These are phyloP conservation scores for Dendrolimus punctatus DNA, from an alignment of 1,140 invertebrate genomes.

Conservation along the genomic window DNA sequence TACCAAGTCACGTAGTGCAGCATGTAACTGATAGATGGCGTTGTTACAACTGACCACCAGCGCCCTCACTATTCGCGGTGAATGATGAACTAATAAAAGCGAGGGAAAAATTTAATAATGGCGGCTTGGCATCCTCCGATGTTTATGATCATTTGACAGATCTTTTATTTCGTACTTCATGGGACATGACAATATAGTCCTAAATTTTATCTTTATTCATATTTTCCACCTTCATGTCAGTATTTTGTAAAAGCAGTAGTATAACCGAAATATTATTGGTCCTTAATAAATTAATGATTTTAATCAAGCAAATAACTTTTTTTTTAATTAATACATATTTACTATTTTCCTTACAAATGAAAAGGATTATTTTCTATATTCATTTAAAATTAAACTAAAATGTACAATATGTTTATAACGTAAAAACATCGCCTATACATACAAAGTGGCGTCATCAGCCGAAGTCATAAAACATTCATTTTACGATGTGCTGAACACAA, in stretches of 20 bases:
- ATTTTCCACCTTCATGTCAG: too few relatives aligned
- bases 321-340: too few relatives aligned
- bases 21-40: conserved; percentile 41
- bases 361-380: too few relatives aligned
- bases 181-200: conserved; percentile 39
- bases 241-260: too few relatives aligned
- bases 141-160: conserved; percentile 66
- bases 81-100: conserved; percentile 8
- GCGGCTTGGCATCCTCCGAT: conserved; percentile 29
- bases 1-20: conserved; percentile 24
- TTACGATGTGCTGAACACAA: conserved; percentile 61
- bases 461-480: conserved; percentile 54
- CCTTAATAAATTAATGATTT: too few relatives aligned
- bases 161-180: conserved; percentile 54
- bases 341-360: too few relatives aligned
- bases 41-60: conserved; percentile 8
- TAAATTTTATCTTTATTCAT: conserved; percentile 17
- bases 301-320: too few relatives aligned
- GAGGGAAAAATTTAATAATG: conserved; percentile 21
- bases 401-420: conserved; percentile 24
- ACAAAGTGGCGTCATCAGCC: conserved; percentile 58
- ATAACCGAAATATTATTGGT: too few relatives aligned
- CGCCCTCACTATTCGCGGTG: conserved; percentile 19
- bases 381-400: too few relatives aligned
- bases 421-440: conserved; percentile 39